Evolutionary conservation across 2,888 invertebrate species (phyloP).

Genomic region (Volucella bombylans): DNA sequence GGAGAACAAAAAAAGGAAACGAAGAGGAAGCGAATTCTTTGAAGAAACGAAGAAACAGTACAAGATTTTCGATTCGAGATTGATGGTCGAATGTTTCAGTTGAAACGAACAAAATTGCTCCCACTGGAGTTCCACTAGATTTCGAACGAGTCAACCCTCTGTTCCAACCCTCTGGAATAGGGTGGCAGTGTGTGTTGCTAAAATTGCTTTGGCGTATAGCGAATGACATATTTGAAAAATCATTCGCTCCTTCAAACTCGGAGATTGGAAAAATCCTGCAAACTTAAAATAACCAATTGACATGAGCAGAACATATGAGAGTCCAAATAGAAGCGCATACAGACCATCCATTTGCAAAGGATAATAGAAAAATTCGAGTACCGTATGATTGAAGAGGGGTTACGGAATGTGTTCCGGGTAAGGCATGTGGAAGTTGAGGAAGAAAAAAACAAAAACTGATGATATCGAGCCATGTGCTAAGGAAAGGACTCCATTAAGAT

Average conservation of each 20-base stretch:
- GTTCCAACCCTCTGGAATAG: not conserved
- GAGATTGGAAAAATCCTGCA: slow-evolving; percentile 52
- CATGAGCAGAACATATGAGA: slow-evolving; percentile 59
- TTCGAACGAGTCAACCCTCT: not conserved
- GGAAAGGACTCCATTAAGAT: slow-evolving; percentile 38
- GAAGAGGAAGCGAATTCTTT: no score
- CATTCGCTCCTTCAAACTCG: slow-evolving; percentile 26
- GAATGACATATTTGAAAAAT: slow-evolving; percentile 33
- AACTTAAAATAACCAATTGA: slow-evolving; percentile 67
- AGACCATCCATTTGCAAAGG: slow-evolving; percentile 55
- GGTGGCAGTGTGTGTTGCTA: slow-evolving; percentile 10
- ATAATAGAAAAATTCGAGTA: slow-evolving; percentile 56
- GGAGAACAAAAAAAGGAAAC: no score
- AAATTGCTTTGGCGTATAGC: slow-evolving; percentile 34
- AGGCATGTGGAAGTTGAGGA: not conserved
- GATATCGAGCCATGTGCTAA: slow-evolving; percentile 4
- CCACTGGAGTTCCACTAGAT: slow-evolving; percentile 13
- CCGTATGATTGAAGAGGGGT: not conserved
- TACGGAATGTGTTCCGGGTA: not conserved
- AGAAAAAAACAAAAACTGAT: not conserved
- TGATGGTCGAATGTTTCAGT: slow-evolving; percentile 54
- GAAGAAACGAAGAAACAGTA: not conserved
- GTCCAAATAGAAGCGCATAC: slow-evolving; percentile 60
- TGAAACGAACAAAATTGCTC: slow-evolving; percentile 26
- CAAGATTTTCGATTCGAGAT: slow-evolving; percentile 45